phyloP scores from a whole-genome alignment of 2,797 vertebrate genomes.

The Margarornis squamiger region DNA sequence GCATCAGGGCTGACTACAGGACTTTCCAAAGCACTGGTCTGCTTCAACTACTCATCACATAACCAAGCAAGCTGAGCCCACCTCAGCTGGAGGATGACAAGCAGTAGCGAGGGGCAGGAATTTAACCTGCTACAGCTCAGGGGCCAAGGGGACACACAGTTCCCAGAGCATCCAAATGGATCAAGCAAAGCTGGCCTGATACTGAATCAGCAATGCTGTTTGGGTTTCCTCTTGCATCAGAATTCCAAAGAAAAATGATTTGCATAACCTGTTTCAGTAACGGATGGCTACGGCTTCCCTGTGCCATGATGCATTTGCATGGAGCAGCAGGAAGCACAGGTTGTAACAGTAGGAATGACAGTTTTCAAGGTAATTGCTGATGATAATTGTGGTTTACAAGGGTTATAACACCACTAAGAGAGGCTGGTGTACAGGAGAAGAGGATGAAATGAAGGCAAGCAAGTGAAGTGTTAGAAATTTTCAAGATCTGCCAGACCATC shows the following conservation, averaged over 20 bases:
- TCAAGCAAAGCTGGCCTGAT: neutral
- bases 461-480: neutral
- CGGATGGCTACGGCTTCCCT: neutral
- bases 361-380: neutral
- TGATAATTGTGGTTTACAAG: neutral
- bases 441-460: neutral
- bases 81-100: neutral
- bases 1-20: neutral
- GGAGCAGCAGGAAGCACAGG: neutral
- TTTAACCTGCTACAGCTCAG: neutral
- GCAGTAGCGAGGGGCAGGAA: neutral
- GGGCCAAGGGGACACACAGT: neutral
- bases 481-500: neutral
- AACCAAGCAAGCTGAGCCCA: neutral
- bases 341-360: neutral
- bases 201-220: accelerated
- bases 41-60: neutral
- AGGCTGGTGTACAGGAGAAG: neutral
- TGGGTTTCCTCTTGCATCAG: neutral
- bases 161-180: neutral
- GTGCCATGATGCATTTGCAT: neutral
- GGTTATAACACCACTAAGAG: neutral
- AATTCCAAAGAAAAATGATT: neutral
- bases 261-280: neutral
- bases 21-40: neutral